Evolutionary conservation across 2,888 invertebrate species (phyloP).

Genomic region (Carpatolechia fugitivella): DNA sequence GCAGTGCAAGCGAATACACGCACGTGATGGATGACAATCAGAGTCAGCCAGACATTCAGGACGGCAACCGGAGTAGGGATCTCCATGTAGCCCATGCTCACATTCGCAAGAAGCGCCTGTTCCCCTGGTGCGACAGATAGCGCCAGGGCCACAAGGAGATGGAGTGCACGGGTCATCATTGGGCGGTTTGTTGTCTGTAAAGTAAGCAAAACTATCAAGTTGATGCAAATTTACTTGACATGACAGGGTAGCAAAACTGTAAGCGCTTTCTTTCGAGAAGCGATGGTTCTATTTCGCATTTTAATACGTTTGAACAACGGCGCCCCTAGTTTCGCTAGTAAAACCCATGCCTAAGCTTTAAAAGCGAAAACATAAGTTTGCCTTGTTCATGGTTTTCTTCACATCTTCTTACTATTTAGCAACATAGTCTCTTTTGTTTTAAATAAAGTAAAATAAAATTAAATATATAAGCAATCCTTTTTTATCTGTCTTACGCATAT

Average conservation of each 20-base stretch:
- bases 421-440: neutral
- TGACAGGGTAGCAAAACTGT: conserved; percentile 39
- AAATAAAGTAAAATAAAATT: conserved; percentile 25
- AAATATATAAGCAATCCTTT: conserved; percentile 52
- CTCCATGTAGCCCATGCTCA: conserved; percentile 84
- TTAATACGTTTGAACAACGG: conserved; percentile 27
- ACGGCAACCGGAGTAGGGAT: conserved; percentile 86
- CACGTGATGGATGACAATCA: conserved; percentile 90
- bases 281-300: conserved; percentile 13
- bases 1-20: conserved; percentile 91
- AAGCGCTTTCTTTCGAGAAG: conserved; percentile 46
- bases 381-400: conserved; percentile 32
- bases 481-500: conserved; percentile 69
- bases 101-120: conserved; percentile 86
- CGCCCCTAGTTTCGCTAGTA: conserved; percentile 64
- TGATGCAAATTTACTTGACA: neutral
- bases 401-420: conserved; percentile 9
- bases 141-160: conserved; percentile 90
- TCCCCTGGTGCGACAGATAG: conserved; percentile 87
- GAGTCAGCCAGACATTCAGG: conserved; percentile 93
- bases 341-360: conserved; percentile 79
- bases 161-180: conserved; percentile 87
- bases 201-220: neutral
- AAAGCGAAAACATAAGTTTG: conserved; percentile 61
- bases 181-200: conserved; percentile 43